A percentile compares a stretch with the other conserved stretches of the same genome.
These are phyloP conservation scores for Ormyrus pomaceus DNA, from an alignment of 2,888 invertebrate genomes.

Conservation along the genomic window DNA sequence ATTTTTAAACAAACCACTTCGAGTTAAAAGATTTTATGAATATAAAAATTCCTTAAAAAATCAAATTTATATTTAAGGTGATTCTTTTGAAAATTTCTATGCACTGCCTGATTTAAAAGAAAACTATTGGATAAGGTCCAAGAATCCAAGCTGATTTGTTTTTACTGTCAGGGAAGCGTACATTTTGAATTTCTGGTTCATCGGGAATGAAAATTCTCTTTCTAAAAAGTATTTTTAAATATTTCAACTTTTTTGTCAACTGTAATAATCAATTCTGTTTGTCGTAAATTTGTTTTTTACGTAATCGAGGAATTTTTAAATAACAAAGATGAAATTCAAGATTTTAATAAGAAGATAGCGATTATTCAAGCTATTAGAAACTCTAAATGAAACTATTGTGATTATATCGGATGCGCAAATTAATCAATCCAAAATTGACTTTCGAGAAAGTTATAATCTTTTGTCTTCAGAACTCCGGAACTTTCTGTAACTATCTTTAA, in stretches of 20 bases:
- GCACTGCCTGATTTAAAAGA: slow-evolving; percentile 3
- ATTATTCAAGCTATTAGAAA: background rate
- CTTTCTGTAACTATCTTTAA: too few relatives aligned
- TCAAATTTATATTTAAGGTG: background rate
- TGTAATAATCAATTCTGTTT: too few relatives aligned
- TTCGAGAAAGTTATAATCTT: too few relatives aligned
- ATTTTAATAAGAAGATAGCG: too few relatives aligned
- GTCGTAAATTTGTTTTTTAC: too few relatives aligned
- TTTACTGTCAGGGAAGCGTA: slow-evolving; percentile 12
- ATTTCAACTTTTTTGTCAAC: too few relatives aligned
- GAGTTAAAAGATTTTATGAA: slow-evolving; percentile 2
- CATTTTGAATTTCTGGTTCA: slow-evolving; percentile 13
- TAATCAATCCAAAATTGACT: too few relatives aligned
- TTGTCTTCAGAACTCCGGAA: too few relatives aligned
- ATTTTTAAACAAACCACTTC: background rate
- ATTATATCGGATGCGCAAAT: too few relatives aligned
- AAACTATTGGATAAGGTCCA: slow-evolving; percentile 35
- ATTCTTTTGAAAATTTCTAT: slow-evolving; percentile 8
- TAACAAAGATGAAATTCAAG: too few relatives aligned
- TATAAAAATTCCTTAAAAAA: background rate
- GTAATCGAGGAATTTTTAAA: too few relatives aligned
- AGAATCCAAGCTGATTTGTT: slow-evolving; percentile 37
- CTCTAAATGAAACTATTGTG: background rate
- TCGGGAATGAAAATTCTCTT: slow-evolving; percentile 13
- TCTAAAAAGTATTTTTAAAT: background rate